Base-by-base conservation (phyloP, 1,140 invertebrate genomes). In the Drepana arcuata region DNA sequence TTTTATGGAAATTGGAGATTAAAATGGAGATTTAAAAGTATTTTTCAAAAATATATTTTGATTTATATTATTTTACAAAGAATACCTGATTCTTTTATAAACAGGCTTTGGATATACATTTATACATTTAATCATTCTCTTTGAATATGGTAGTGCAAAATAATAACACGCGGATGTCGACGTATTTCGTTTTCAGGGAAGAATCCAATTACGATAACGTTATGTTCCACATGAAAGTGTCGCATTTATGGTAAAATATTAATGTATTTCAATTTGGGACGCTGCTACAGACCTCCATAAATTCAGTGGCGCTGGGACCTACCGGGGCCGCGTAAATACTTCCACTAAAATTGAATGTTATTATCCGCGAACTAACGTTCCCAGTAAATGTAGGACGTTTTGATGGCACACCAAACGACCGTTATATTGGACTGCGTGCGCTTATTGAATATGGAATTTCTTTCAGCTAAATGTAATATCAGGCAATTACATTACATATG, bases 191-290 rank as follows among this genome's bases (percentile, higher is more conserved):
- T 60, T 49, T 49, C 59, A 68, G 57, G 63, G 64, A 77, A 69
- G 72, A 81, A 81, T 77, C 66, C 73, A 81, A 78, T 81, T 81
- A 81, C 71, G 77, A 75, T 74, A 81, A 70, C 67, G 77, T 71
- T 77, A 72, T 74, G 69, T 78, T 58, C 55, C 69, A 68, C 67
- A 74, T 74, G 73, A 78, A 81, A 81, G 70, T 78, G 75, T 81
- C 75, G 72, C 73, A 60, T 78, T 78, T 81, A 75, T 81, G 73
- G 71, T 81, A 72, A 81, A 75, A 78, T 81, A 81, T 81, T 75
- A 81, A 81, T 81, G 73, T 78, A 77, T 81, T 81, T 81, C 75
- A 81, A 81, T 81, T 81, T 78, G 70, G 73, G 56, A 61, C 56
- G 65, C 61, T 66, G 67, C 54, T 77, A 72, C 60, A 74, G 64